These are phyloP conservation scores for Meandrusa payeni DNA, from an alignment of 2,888 invertebrate species.

Conservation along the genomic window DNA sequence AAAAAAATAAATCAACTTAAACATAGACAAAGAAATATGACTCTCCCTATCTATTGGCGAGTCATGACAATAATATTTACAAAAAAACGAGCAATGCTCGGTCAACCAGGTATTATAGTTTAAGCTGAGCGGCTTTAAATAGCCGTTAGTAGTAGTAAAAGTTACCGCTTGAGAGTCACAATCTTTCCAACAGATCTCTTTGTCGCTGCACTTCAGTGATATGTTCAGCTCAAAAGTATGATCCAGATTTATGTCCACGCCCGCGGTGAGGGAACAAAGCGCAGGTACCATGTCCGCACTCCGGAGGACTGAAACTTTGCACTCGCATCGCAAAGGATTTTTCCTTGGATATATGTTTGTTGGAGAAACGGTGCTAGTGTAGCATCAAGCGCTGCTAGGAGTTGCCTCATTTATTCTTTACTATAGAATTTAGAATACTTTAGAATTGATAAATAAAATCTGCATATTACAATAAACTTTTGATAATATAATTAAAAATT, in stretches of 20 bases:
- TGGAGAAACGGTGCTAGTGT: slow-evolving; percentile 20
- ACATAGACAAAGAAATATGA: too few species aligned
- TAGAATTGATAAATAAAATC: background rate
- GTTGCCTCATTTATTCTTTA: slow-evolving; percentile 25
- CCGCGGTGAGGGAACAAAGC: slow-evolving; percentile 11
- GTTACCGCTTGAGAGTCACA: background rate
- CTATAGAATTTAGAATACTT: slow-evolving; percentile 2
- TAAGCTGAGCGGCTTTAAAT: too few species aligned
- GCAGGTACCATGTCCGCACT: slow-evolving; percentile 18
- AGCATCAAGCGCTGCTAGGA: slow-evolving; percentile 5
- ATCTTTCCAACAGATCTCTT: slow-evolving; percentile 5
- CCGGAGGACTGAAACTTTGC: slow-evolving; percentile 23
- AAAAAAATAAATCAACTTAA: too few species aligned
- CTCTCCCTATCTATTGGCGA: too few species aligned
- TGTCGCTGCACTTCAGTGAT: background rate
- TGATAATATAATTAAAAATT: too few species aligned
- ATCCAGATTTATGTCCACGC: slow-evolving; percentile 18
- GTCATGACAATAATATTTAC: too few species aligned
- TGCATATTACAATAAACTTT: too few species aligned
- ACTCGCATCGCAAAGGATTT: slow-evolving; percentile 22
- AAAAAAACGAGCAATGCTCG: too few species aligned
- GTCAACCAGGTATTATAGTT: too few species aligned
- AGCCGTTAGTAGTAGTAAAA: too few species aligned
- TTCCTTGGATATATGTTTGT: slow-evolving; percentile 26
- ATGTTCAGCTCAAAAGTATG: slow-evolving; percentile 12